Conservation (phyloP, 2,797 vertebrate species). For the Balearica regulorum region DNA sequence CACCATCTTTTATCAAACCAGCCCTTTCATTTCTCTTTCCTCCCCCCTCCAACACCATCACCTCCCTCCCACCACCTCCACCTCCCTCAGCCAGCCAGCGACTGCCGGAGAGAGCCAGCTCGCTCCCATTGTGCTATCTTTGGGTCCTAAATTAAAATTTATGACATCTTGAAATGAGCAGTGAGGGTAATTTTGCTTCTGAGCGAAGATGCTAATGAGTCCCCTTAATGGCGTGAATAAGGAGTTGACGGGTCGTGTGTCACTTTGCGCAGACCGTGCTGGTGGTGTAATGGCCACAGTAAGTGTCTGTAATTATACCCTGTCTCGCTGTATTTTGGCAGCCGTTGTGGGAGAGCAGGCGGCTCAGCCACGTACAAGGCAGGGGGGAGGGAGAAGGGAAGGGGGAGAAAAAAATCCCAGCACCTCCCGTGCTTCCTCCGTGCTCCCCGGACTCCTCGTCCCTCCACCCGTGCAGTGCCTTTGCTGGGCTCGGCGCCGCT, state of each 20-base stretch:
- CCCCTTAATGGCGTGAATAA: slow-evolving; percentile 99
- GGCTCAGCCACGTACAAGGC: slow-evolving; percentile 69
- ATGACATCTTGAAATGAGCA: slow-evolving; percentile 99
- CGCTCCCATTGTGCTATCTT: slow-evolving; percentile 94
- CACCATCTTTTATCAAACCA: slow-evolving; percentile 15
- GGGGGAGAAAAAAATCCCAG: neutral
- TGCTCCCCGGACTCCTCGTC: neutral
- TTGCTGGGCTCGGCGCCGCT: neutral
- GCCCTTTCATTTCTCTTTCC: slow-evolving; percentile 2
- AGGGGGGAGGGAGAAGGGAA: neutral
- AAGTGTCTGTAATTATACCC: slow-evolving; percentile 99
- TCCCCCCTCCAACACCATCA: neutral
- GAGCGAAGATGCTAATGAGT: slow-evolving; percentile 99
- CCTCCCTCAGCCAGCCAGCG: slow-evolving; percentile 24
- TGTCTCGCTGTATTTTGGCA: slow-evolving; percentile 99
- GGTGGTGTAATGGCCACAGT: slow-evolving; percentile 97
- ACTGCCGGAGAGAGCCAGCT: slow-evolving; percentile 57
- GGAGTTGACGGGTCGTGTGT: slow-evolving; percentile 99
- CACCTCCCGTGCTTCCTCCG: neutral
- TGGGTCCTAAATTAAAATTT: slow-evolving; percentile 99
- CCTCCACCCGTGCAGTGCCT: accelerated
- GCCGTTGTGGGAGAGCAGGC: slow-evolving; percentile 90
- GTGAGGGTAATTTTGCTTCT: slow-evolving; percentile 99
- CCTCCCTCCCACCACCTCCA: slow-evolving; percentile 13
- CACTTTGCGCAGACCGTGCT: slow-evolving; percentile 89